phyloP scores from a whole-genome alignment of 2,797 vertebrate genomes.

The Meriones psammophilus region DNA sequence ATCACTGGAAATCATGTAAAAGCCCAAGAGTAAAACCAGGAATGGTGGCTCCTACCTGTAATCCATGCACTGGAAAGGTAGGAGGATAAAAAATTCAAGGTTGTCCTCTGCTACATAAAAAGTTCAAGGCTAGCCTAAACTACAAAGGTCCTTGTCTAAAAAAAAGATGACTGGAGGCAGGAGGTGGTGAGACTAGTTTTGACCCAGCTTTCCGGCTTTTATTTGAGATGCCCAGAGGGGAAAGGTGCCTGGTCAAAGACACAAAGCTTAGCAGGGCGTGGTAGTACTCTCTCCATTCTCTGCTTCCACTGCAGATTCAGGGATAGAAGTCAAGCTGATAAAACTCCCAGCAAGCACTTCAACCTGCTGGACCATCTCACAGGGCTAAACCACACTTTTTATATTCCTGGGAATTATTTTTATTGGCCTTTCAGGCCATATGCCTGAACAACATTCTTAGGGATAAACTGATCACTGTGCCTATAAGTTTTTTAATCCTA shows the following conservation, averaged over 20 bases:
- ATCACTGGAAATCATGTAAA: neutral
- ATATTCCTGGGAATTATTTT: slow-evolving; percentile 12
- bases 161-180: too few relatives aligned
- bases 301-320: neutral
- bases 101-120: neutral
- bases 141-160: neutral
- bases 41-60: neutral
- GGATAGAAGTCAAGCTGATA: too few relatives aligned
- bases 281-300: neutral
- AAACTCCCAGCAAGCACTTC: neutral
- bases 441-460: slow-evolving; percentile 6
- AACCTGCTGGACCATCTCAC: neutral
- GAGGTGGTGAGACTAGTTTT: neutral
- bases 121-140: neutral
- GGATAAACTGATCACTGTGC: neutral
- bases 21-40: neutral
- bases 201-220: neutral
- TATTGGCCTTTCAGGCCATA: slow-evolving; percentile 42
- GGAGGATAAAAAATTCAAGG: neutral
- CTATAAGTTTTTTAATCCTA: neutral
- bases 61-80: neutral
- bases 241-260: neutral
- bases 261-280: neutral
- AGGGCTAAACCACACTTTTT: neutral
- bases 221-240: neutral